These are phyloP conservation scores for Alca torda DNA, from an alignment of 2,797 vertebrate genomes.

Conservation along the genomic window DNA sequence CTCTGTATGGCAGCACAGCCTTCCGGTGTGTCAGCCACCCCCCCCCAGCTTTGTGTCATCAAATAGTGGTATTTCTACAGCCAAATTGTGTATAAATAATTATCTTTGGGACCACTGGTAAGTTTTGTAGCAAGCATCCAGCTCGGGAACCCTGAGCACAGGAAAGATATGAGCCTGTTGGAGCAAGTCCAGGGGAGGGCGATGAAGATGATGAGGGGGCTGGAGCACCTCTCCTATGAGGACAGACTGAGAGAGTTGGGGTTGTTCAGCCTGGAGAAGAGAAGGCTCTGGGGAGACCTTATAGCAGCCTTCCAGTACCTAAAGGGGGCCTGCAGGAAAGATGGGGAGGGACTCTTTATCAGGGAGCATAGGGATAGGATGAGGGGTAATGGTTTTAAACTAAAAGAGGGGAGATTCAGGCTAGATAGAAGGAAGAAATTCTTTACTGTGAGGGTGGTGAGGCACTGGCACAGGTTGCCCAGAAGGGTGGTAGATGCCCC, in stretches of 20 bases:
- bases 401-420: neutral
- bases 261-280: neutral
- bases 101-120: fast-evolving
- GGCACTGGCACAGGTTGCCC: neutral
- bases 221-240: neutral
- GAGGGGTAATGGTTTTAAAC: neutral
- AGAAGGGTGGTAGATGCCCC: neutral
- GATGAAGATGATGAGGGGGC: neutral
- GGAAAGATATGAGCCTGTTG: neutral
- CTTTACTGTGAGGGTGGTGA: neutral
- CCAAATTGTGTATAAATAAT: fast-evolving
- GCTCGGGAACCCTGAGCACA: neutral
- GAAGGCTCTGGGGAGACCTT: neutral
- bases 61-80: neutral
- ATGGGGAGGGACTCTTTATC: neutral
- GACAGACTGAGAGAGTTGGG: neutral
- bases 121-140: neutral
- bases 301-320: neutral
- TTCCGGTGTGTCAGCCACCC: no score
- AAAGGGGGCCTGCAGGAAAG: neutral
- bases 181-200: neutral
- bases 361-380: neutral
- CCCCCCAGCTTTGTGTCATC: no score
- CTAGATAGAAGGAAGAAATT: neutral
- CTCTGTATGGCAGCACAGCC: no score